A percentile compares a stretch with the other conserved stretches of the same genome.
phyloP scores from a whole-genome alignment of 2,113 vertebrate genomes.

The Hippoglossus stenolepis region DNA sequence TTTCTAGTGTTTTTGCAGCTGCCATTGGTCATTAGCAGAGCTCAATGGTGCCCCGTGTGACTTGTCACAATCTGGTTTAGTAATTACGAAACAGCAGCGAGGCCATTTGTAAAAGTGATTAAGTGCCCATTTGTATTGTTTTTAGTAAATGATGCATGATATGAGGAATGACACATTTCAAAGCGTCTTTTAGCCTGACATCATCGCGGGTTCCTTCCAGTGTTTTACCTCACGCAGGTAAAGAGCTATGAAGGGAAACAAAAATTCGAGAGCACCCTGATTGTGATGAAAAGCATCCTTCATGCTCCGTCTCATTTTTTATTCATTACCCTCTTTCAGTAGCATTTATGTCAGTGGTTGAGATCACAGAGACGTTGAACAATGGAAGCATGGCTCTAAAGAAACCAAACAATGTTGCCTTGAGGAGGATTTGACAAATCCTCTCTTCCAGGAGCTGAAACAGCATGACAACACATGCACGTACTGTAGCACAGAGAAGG shows the following conservation, averaged over 20 bases:
- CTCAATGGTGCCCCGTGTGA: background rate
- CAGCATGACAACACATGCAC: background rate
- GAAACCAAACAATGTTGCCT: background rate
- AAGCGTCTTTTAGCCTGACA: background rate
- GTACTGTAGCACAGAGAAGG: too few species aligned
- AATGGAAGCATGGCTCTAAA: background rate
- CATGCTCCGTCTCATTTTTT: background rate
- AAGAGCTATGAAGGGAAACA: background rate
- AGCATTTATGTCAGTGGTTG: background rate
- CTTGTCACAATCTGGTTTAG: background rate
- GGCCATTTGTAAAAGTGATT: background rate
- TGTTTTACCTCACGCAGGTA: background rate
- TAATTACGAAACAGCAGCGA: background rate
- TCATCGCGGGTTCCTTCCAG: background rate
- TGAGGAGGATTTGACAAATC: background rate
- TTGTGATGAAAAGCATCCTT: constrained; percentile 10
- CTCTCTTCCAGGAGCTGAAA: background rate
- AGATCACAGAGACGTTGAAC: background rate
- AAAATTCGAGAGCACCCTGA: background rate
- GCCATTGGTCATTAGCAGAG: background rate
- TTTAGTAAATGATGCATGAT: background rate
- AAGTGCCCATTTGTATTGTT: background rate
- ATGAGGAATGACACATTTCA: background rate
- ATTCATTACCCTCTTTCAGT: background rate
- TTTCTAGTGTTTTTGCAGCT: background rate